A percentile compares a stretch with the other conserved stretches of the same genome.
Evolutionary conservation across 2,888 invertebrate genomes (phyloP).

Genomic region (Lordiphosa andalusiaca): DNA sequence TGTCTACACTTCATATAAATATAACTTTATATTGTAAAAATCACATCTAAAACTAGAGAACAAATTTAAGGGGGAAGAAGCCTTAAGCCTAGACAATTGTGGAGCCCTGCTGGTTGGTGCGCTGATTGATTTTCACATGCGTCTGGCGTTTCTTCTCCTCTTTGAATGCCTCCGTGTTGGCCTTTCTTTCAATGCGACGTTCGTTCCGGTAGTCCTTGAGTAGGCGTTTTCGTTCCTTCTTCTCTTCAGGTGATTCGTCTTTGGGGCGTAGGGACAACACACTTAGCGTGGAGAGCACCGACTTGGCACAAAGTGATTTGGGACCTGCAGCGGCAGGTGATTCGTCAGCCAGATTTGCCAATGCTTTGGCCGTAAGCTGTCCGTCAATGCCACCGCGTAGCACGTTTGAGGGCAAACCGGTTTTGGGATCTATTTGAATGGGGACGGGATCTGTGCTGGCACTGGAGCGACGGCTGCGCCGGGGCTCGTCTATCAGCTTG

Average conservation of each 20-base stretch:
- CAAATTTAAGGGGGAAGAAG: slow-evolving; percentile 5
- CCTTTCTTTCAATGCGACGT: slow-evolving; percentile 90
- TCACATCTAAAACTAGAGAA: slow-evolving; percentile 22
- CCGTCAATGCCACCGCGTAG: slow-evolving; percentile 82
- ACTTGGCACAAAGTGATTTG: slow-evolving; percentile 84
- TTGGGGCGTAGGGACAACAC: slow-evolving; percentile 86
- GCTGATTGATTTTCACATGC: slow-evolving; percentile 89
- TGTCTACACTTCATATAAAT: slow-evolving; percentile 10
- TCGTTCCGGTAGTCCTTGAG: slow-evolving; percentile 90
- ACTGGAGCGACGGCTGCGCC: slow-evolving; percentile 78
- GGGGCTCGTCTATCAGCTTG: slow-evolving; percentile 89
- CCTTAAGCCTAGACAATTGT: slow-evolving; percentile 80
- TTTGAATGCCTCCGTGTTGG: slow-evolving; percentile 90
- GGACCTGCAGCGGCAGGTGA: slow-evolving; percentile 78
- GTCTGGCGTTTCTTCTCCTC: slow-evolving; percentile 91
- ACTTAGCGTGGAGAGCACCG: slow-evolving; percentile 86
- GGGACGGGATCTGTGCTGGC: slow-evolving; percentile 26
- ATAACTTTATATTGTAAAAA: slow-evolving; percentile 7
- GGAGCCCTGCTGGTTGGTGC: slow-evolving; percentile 87
- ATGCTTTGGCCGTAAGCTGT: slow-evolving; percentile 86
- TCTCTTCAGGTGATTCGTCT: slow-evolving; percentile 89
- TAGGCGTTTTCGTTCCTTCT: slow-evolving; percentile 87
- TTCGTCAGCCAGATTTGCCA: slow-evolving; percentile 84
- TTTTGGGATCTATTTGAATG: slow-evolving; percentile 86
- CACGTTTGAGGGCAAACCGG: slow-evolving; percentile 87